Evolutionary conservation across 2,888 invertebrate genomes (phyloP), one percentile per base, ranked within the genome.

Genomic region (Tupiocoris notatus): DNA sequence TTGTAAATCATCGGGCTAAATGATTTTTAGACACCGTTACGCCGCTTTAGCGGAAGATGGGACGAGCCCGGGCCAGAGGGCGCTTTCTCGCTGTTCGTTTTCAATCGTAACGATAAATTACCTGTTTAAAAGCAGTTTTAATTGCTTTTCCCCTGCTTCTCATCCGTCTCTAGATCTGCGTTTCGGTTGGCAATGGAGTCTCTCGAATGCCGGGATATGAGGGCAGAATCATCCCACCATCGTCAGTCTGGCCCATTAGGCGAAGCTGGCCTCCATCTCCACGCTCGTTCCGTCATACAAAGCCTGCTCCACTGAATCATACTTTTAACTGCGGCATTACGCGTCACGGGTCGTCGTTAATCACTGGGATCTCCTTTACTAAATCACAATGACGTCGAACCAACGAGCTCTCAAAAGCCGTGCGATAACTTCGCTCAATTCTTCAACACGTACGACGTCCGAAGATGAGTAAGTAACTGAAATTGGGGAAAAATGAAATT

Each of bases 21-120:
- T 73, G 73, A 73, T 73, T 73, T 73, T 73, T 39, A 73, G 73
- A 73, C 70, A 70, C 70, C 70, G 70, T 59, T 70, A 59, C 70
- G 70, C 59, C 59, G 70, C 58, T 21, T 57, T 24, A 58, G 67
- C 23, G 70, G 59, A 70, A 56, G 67, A 57, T 70, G 24, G 59
- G 70, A 20, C 58, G 24, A 39, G 39, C 6, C 39, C 39, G 39
- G 39, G 39, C 39, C 39, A 39, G n/a, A n/a, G n/a, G n/a, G 39
- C 39, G 39, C 39, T 39, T 39, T 39, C 39, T 7, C 39, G 39
- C 39, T 12, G 39, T 39, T 39, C 39, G 70, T 70, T 73, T 73
- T 73, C 25, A 63, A 73, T 39, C 57, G 73, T 61, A 73, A 73
- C 73, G 73, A 73, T 73, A 73, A 73, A 73, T 73, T 73, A 73